These are phyloP conservation scores for Electrophaes corylata DNA, from an alignment of 2,888 invertebrate species.

Conservation along the genomic window DNA sequence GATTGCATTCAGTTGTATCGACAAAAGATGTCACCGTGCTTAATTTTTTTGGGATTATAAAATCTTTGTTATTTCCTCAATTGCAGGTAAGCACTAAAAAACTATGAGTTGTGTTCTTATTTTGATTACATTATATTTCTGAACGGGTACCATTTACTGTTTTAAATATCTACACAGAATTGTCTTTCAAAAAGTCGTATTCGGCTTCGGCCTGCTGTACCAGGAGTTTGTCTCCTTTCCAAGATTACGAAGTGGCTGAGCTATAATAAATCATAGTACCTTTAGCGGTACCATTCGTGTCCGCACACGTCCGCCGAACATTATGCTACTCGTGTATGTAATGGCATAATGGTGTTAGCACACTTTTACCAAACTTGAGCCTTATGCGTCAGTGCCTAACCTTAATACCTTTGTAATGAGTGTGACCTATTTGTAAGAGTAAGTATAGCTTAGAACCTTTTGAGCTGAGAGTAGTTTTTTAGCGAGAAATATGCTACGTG, in stretches of 20 bases:
- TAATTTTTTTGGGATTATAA: too few species aligned
- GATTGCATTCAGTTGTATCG: too few species aligned
- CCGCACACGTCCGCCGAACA: slow-evolving; percentile 49
- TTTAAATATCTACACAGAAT: too few species aligned
- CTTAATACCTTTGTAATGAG: slow-evolving; percentile 8
- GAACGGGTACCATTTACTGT: too few species aligned
- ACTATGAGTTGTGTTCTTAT: too few species aligned
- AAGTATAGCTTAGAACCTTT: slow-evolving; percentile 3
- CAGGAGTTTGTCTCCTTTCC: slow-evolving; percentile 28
- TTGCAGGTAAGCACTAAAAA: too few species aligned
- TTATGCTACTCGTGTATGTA: slow-evolving; percentile 38
- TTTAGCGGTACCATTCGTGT: slow-evolving; percentile 59
- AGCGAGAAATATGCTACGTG: background rate
- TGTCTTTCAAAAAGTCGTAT: background rate
- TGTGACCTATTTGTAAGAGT: slow-evolving; percentile 14
- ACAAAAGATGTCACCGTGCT: too few species aligned
- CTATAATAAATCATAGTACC: slow-evolving; percentile 69
- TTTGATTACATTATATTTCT: too few species aligned
- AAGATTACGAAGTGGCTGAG: slow-evolving; percentile 35
- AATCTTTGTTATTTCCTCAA: too few species aligned
- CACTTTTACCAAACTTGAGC: slow-evolving; percentile 38
- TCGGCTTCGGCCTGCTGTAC: slow-evolving; percentile 3
- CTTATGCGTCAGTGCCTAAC: slow-evolving; percentile 2
- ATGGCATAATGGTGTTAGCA: slow-evolving; percentile 34
- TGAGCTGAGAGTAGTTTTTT: background rate